These are phyloP conservation scores for Coryphaenoides rupestris DNA, from an alignment of 2,113 vertebrate genomes.

Conservation along the genomic window DNA sequence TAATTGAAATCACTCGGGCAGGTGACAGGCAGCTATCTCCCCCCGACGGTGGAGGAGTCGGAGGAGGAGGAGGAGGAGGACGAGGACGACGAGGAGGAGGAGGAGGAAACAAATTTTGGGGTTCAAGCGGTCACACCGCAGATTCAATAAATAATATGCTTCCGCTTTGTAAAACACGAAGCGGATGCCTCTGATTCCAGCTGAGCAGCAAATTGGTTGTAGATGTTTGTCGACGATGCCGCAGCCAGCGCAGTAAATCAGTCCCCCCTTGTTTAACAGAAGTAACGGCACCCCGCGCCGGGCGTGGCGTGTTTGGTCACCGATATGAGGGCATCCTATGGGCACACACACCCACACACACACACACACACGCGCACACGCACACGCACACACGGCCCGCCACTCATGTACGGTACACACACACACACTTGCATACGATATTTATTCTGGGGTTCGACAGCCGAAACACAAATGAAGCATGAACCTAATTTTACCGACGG, in stretches of 20 bases:
- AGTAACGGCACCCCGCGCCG: not conserved
- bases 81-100: not conserved
- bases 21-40: slow-evolving; percentile 35
- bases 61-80: not conserved
- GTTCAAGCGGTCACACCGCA: not conserved
- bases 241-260: not conserved
- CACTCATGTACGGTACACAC: not conserved
- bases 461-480: slow-evolving; percentile 1
- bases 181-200: slow-evolving; percentile 21
- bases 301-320: slow-evolving; percentile 23
- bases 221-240: slow-evolving; percentile 11
- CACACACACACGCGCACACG: not conserved
- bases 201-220: slow-evolving; percentile 37
- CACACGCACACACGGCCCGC: not conserved
- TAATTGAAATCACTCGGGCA: slow-evolving; percentile 42
- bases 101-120: slow-evolving; percentile 36
- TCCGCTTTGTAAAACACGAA: slow-evolving; percentile 16
- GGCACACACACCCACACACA: not conserved
- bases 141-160: no score
- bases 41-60: slow-evolving; percentile 22
- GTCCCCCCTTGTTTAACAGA: slow-evolving; percentile 24
- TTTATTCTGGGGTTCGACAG: no score
- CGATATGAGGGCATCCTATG: not conserved
- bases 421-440: not conserved
- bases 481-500: slow-evolving; percentile 1